These are phyloP conservation scores for Pygmarrhopalites habei DNA, from an alignment of 1,140 invertebrate genomes.

Conservation along the genomic window DNA sequence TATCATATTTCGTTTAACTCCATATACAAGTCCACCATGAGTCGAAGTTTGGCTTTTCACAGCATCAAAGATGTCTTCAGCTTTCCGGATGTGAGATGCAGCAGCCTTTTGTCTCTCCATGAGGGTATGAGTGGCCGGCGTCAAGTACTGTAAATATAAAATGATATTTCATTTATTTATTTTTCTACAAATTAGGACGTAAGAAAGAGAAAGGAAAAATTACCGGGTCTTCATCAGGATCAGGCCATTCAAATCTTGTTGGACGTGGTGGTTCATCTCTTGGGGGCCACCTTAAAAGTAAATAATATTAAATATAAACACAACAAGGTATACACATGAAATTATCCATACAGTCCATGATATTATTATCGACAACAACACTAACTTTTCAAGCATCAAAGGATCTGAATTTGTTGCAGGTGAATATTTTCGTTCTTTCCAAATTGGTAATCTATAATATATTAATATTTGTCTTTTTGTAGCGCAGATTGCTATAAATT, in stretches of 20 bases:
- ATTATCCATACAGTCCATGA: no score
- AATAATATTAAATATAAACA: background rate
- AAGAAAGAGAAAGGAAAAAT: no score
- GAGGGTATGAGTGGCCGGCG: constrained; percentile 12
- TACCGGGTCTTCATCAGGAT: constrained; percentile 28
- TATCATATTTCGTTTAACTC: constrained; percentile 12
- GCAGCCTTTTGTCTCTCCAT: constrained; percentile 33
- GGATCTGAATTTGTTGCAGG: constrained; percentile 18
- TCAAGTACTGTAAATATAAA: no score
- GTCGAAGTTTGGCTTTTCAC: constrained; percentile 34
- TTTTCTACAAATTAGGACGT: no score
- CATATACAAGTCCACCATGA: no score
- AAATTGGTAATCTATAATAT: constrained; percentile 47
- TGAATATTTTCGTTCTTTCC: constrained; percentile 50
- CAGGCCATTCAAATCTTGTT: constrained; percentile 47
- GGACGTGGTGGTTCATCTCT: constrained; percentile 52
- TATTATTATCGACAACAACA: no score
- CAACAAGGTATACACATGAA: no score
- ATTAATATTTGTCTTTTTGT: background rate
- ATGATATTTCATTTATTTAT: no score
- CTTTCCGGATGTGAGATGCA: constrained; percentile 14
- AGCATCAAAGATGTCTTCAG: constrained; percentile 36
- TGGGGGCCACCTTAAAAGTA: constrained; percentile 25
- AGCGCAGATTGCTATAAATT: background rate
- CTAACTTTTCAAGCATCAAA: constrained; percentile 18